Percentiles rank a stretch among this genome's conserved stretches.
phyloP scores from a whole-genome alignment of 2,113 vertebrate species.

The Callopanchax toddi region DNA sequence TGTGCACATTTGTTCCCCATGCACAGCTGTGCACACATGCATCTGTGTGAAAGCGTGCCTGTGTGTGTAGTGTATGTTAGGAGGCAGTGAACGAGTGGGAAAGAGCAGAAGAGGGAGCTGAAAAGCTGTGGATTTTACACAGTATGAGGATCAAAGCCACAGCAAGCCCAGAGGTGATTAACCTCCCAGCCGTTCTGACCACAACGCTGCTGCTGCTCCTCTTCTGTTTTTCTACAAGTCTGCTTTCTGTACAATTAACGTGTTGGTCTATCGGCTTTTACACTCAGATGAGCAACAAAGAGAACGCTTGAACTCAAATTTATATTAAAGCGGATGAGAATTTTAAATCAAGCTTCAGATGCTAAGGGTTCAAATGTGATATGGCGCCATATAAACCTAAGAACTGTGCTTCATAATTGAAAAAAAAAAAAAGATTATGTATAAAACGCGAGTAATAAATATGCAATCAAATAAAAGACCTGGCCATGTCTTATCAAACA shows the following conservation, averaged over 20 bases:
- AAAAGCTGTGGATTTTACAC: slow-evolving; percentile 71
- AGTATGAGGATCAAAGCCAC: slow-evolving; percentile 67
- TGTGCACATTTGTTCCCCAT: slow-evolving; percentile 40
- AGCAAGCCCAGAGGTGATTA: slow-evolving; percentile 68
- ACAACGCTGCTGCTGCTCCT: slow-evolving; percentile 41
- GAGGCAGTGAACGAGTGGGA: slow-evolving; percentile 25
- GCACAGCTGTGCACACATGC: slow-evolving; percentile 34
- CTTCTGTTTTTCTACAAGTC: slow-evolving; percentile 42
- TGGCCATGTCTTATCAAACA: slow-evolving; percentile 13
- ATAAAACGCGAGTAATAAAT: slow-evolving; percentile 14
- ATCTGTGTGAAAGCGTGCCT: slow-evolving; percentile 7
- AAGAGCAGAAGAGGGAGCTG: slow-evolving; percentile 28
- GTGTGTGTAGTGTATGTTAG: slow-evolving; percentile 19
- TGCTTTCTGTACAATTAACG: slow-evolving; percentile 12
- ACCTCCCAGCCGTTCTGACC: slow-evolving; percentile 59
- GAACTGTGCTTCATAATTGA: background rate
- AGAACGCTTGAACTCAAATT: background rate
- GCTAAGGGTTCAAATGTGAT: background rate
- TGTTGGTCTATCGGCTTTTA: background rate
- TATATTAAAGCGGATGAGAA: background rate
- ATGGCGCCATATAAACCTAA: background rate
- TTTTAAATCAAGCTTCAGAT: no score
- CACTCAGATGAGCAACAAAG: no score
- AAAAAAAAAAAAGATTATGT: background rate
- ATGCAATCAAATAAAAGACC: slow-evolving; percentile 3